Evolutionary conservation across 2,113 vertebrate genomes (phyloP).

Genomic region (Hippocampus mohnikei): DNA sequence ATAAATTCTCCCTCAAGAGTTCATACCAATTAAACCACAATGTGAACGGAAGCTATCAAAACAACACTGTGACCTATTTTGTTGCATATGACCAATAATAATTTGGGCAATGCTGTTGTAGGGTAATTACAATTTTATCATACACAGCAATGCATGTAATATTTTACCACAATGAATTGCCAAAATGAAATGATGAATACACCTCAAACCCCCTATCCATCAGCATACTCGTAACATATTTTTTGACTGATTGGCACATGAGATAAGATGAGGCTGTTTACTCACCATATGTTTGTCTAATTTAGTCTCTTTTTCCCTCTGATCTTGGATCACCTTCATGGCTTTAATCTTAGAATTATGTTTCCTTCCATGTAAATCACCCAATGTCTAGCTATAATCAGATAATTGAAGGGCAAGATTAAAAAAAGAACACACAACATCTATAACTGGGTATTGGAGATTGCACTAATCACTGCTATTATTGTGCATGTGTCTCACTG

Average conservation of each 20-base stretch:
- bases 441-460: constrained; percentile 3
- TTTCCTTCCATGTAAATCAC: constrained; percentile 33
- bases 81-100: constrained; percentile 9
- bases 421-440: background rate
- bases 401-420: constrained; percentile 35
- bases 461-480: constrained; percentile 6
- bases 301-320: constrained; percentile 6
- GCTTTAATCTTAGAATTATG: constrained; percentile 15
- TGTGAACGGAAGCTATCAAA: constrained; percentile 3
- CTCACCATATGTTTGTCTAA: constrained; percentile 14
- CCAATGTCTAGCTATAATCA: constrained; percentile 37
- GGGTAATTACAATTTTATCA: constrained; percentile 13
- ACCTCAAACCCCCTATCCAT: background rate
- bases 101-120: constrained; percentile 15
- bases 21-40: constrained; percentile 25
- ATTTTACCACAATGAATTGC: background rate
- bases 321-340: constrained; percentile 8
- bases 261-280: background rate
- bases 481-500: background rate
- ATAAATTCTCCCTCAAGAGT: constrained; percentile 7
- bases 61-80: constrained; percentile 21
- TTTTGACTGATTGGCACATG: constrained; percentile 1
- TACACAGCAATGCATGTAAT: background rate
- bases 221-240: constrained; percentile 6
- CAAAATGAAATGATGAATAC: constrained; percentile 12